Evolutionary conservation across 2,888 invertebrate species (phyloP).

Genomic region (Drosophila engyochracea): DNA sequence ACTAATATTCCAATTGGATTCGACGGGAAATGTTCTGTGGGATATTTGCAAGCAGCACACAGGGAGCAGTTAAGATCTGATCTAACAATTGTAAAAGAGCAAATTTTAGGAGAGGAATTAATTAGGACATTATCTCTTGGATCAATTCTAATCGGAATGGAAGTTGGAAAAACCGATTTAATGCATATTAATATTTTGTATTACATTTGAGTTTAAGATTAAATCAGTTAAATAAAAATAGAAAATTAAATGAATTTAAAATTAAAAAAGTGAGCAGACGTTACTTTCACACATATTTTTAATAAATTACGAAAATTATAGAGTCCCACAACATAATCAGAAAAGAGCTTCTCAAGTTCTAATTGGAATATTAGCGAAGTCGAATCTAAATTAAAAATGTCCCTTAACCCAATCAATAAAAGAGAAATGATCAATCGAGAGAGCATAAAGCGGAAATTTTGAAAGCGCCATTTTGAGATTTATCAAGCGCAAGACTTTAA

Average conservation of each 20-base stretch:
- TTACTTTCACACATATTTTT: neutral
- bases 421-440: neutral
- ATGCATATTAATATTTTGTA: neutral
- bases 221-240: neutral
- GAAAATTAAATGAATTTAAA: neutral
- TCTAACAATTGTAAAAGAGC: neutral
- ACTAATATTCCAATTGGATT: conserved; percentile 12
- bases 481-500: conserved; percentile 18
- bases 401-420: neutral
- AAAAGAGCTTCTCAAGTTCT: neutral
- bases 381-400: neutral
- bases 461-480: conserved; percentile 18
- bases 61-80: conserved; percentile 6
- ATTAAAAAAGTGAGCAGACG: neutral
- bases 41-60: neutral
- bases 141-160: neutral
- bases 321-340: neutral
- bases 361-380: neutral
- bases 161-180: neutral
- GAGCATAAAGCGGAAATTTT: conserved; percentile 1
- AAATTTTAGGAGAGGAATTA: neutral
- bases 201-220: neutral
- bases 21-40: neutral
- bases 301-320: neutral
- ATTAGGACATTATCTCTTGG: neutral